Percentiles rank a stretch among this genome's conserved stretches.
Evolutionary conservation across 2,113 vertebrate species (phyloP).

Genomic region (Tachycineta bicolor): DNA sequence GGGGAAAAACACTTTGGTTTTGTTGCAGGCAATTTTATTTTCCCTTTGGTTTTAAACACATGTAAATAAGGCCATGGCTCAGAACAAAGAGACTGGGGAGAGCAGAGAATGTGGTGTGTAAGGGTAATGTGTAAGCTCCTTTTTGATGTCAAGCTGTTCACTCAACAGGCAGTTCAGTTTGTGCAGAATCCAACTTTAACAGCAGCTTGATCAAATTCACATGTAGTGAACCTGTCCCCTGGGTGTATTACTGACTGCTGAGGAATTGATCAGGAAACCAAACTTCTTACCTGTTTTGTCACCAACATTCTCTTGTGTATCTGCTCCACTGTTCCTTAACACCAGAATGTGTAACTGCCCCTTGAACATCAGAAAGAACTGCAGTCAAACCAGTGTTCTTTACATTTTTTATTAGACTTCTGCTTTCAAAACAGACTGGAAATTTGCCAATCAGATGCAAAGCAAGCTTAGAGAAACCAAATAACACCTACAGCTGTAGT

Average conservation of each 20-base stretch:
- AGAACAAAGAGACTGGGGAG: background rate
- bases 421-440: constrained; percentile 20
- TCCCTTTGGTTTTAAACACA: background rate
- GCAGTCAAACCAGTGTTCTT: background rate
- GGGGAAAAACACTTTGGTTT: background rate
- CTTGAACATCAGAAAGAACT: background rate
- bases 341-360: background rate
- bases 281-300: background rate
- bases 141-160: background rate
- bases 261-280: background rate
- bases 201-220: constrained; percentile 21
- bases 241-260: background rate
- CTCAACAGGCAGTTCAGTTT: constrained; percentile 12
- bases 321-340: background rate
- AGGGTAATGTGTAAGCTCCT: background rate
- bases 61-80: background rate
- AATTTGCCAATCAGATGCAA: constrained; percentile 19
- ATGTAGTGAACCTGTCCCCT: background rate
- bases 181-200: constrained; percentile 20
- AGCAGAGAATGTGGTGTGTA: background rate
- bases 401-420: background rate
- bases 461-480: background rate
- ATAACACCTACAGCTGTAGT: background rate
- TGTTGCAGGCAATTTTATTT: background rate
- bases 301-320: background rate